Base-by-base conservation (phyloP, 2,113 vertebrate species). In the Tautogolabrus adspersus region DNA sequence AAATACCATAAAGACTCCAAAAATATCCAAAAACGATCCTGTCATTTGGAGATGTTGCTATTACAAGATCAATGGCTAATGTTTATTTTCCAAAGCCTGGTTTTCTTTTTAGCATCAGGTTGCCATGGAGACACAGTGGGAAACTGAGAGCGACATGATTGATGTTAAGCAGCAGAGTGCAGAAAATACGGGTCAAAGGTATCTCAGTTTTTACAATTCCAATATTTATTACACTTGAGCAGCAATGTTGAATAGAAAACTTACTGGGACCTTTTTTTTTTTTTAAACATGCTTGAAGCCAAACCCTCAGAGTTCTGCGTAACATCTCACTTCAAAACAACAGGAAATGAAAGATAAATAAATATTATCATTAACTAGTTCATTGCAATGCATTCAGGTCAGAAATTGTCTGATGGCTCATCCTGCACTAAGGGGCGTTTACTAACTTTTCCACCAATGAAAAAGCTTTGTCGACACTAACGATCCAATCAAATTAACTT, bases 81-180 rank as follows among this genome's bases (percentile, higher is more conserved):
- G 44, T 34, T 34, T 6, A 34, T 34, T 34, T 34, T 34, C 30
- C 30, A 72, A 70, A 68, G 77, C 62, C 67, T 52, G 66, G 72
- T 76, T 84, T 66, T 51, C 66, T 75, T 72, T 79, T 72, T 79
- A 69, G 67, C 67, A 62, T 79, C 55, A 71, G 67, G 76, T 80
- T 76, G 76, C 58, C 72, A 72, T 68, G 77, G 63, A 64, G 63
- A 84, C 77, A 64, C 67, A 67, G 72, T 44, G 71, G 66, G 62
- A 84, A 72, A 76, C 77, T 58, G 66, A 75, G 62, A 57, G 62
- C 22, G 42, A 84, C 44, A 84, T 63, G 62, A 84, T 76, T 49
- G 63, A 66, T 26, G 82, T 67, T 76, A 75, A 67, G 61, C 56
- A 76, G 72, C 26, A 72, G 42, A 72, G 42, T 61, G 54, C 13